Percentiles rank a stretch among this genome's conserved stretches.
Conservation (phyloP, 2,888 invertebrate species). For the Stictocephala bisonia region DNA sequence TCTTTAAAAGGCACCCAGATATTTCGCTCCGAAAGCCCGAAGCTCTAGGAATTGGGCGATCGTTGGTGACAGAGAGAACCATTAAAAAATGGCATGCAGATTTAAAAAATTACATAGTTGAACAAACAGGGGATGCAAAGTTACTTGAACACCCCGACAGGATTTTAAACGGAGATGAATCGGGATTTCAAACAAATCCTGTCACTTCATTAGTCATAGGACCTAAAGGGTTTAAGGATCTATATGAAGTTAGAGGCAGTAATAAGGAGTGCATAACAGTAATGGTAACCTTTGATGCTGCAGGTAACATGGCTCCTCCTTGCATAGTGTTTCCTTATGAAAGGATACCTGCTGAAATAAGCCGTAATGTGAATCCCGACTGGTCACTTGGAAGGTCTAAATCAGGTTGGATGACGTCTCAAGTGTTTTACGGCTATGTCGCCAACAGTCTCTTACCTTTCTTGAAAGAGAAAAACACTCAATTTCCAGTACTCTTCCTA, state of each 20-base stretch:
- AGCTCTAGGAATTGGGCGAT: too few species aligned
- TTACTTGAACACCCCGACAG: conserved; percentile 25
- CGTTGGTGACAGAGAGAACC: too few species aligned
- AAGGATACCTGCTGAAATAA: conserved; percentile 27
- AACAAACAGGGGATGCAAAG: conserved; percentile 9
- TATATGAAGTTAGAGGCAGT: conserved; percentile 6
- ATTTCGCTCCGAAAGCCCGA: too few species aligned
- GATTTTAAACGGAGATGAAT: conserved; percentile 26
- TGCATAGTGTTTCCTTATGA: conserved; percentile 16
- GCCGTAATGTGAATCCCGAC: conserved; percentile 25
- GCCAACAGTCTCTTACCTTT: conserved; percentile 34
- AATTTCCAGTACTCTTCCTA: conserved; percentile 17
- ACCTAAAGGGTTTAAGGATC: conserved; percentile 27
- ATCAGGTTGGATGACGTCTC: conserved; percentile 23
- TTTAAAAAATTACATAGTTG: neutral
- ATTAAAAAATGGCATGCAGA: too few species aligned
- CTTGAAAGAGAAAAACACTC: conserved; percentile 41
- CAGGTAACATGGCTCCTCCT: conserved; percentile 30
- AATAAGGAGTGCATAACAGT: neutral
- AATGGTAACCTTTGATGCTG: conserved; percentile 25
- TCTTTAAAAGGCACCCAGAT: too few species aligned
- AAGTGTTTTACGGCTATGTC: neutral
- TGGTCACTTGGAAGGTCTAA: conserved; percentile 19
- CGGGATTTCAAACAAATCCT: conserved; percentile 38
- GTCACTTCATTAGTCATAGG: conserved; percentile 19